Conservation (phyloP, 2,797 vertebrate genomes). For the Semaprochilodus insignis region DNA sequence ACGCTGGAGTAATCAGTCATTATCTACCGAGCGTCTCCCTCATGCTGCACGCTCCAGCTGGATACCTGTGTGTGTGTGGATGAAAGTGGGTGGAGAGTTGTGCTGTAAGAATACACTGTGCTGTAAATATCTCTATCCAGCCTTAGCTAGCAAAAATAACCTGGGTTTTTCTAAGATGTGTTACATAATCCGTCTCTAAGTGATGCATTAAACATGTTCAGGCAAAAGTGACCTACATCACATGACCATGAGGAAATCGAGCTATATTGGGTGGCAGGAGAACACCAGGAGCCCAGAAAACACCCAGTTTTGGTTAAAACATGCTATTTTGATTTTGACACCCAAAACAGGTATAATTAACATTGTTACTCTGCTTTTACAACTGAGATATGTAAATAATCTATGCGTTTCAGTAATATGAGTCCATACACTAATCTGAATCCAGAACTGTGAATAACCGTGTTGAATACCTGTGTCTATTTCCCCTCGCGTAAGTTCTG, state of each 20-base stretch:
- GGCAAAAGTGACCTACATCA: not conserved
- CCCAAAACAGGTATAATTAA: too few species aligned
- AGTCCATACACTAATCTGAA: too few species aligned
- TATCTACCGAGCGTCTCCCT: slow-evolving; percentile 38
- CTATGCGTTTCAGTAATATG: too few species aligned
- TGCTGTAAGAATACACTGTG: not conserved
- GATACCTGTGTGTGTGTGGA: not conserved
- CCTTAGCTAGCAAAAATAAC: not conserved
- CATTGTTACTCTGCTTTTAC: too few species aligned
- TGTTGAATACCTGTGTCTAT: too few species aligned
- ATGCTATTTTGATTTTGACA: not conserved
- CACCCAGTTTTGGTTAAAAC: not conserved
- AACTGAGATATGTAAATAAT: too few species aligned
- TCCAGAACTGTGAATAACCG: too few species aligned
- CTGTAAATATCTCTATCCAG: not conserved
- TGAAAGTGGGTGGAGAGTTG: not conserved
- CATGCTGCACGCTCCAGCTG: slow-evolving; percentile 23
- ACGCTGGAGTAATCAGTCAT: slow-evolving; percentile 71
- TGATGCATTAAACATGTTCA: not conserved
- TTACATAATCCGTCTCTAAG: not conserved
- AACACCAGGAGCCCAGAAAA: not conserved
- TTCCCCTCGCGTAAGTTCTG: too few species aligned
- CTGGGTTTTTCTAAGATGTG: not conserved
- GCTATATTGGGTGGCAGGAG: not conserved
- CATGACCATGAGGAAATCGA: not conserved